Percentiles rank a stretch among this genome's conserved stretches.
These are phyloP conservation scores for Helarctos malayanus DNA, from an alignment of 2,797 vertebrate species.

Conservation along the genomic window DNA sequence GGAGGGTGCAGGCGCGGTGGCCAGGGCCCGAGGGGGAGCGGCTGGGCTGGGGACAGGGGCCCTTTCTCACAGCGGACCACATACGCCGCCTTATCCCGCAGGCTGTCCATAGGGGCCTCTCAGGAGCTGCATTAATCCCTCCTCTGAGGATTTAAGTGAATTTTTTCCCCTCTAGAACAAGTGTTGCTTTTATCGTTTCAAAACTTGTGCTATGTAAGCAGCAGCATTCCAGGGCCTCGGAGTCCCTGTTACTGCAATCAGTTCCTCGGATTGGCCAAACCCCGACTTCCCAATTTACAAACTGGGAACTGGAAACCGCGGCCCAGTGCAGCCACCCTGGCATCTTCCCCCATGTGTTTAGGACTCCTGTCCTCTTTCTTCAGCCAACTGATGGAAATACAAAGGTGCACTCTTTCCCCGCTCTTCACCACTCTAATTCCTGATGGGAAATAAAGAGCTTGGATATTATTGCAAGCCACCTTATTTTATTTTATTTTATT, in stretches of 20 bases:
- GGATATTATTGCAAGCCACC: not conserved
- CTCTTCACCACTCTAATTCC: not conserved
- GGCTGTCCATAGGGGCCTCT: not conserved
- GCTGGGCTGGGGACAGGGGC: too few relatives aligned
- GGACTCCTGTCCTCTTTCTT: not conserved
- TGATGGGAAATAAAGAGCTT: not conserved
- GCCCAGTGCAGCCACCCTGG: too few relatives aligned
- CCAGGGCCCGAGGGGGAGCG: accelerated
- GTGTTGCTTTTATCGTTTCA: not conserved
- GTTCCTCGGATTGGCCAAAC: not conserved
- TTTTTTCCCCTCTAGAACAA: not conserved
- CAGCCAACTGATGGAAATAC: not conserved
- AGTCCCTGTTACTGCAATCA: not conserved
- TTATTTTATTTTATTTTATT: not conserved
- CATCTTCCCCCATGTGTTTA: not conserved
- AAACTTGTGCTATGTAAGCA: not conserved
- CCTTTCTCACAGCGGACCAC: accelerated
- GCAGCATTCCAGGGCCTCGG: not conserved
- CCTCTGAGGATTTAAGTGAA: not conserved
- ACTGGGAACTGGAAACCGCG: not conserved
- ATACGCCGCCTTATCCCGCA: accelerated
- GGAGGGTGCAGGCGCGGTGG: accelerated
- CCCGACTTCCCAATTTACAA: not conserved
- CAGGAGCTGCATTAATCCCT: not conserved
- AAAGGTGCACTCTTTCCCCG: not conserved